A percentile compares a stretch with the other conserved stretches of the same genome.
Conservation (phyloP, 2,113 vertebrate genomes). For the Tenrec ecaudatus region DNA sequence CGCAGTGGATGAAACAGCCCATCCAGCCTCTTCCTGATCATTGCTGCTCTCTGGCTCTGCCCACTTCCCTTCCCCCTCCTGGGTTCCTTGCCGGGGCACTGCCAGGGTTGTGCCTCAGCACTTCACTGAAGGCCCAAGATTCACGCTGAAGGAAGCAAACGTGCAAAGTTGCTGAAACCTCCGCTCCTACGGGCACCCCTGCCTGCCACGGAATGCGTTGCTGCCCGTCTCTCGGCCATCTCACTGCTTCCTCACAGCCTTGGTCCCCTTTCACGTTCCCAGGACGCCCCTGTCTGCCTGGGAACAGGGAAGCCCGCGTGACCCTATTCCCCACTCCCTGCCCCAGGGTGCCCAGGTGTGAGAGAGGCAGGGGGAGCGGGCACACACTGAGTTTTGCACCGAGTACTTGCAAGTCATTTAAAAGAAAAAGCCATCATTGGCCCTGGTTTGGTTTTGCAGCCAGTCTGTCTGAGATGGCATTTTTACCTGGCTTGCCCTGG, state of each 20-base stretch:
- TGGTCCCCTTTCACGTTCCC: neutral
- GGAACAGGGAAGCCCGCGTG: fast-evolving
- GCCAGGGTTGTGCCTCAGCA: neutral
- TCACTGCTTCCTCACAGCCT: neutral
- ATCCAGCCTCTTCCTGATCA: fast-evolving
- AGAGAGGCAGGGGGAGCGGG: neutral
- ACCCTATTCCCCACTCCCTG: neutral
- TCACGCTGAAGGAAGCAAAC: neutral
- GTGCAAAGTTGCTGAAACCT: no score
- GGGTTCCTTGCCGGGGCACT: no score
- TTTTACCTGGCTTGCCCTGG: neutral
- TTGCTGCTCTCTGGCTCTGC: neutral
- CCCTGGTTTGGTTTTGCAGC: neutral
- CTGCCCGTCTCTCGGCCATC: neutral
- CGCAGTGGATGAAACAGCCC: neutral
- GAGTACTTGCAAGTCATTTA: neutral
- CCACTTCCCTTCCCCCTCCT: neutral
- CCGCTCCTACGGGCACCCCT: neutral
- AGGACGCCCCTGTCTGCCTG: fast-evolving
- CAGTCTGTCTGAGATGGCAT: neutral
- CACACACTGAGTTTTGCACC: neutral
- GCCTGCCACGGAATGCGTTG: neutral
- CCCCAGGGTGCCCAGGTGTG: fast-evolving
- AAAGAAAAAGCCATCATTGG: neutral
- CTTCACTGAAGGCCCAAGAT: neutral